These are phyloP conservation scores for Poeciliopsis occidentalis DNA, from an alignment of 2,113 vertebrate species.

Conservation along the genomic window DNA sequence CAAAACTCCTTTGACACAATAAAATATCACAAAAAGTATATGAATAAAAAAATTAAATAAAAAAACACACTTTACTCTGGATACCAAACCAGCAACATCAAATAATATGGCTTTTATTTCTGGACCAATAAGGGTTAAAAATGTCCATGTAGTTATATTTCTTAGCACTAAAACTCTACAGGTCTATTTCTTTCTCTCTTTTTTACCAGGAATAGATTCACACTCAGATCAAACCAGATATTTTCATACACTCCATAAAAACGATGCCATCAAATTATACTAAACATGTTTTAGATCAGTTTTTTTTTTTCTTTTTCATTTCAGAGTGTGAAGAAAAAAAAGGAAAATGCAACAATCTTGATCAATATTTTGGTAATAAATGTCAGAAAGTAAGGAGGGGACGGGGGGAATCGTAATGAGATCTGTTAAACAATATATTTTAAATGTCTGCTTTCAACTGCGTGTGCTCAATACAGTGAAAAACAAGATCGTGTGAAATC, in stretches of 20 bases:
- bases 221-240: not conserved
- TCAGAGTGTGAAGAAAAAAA: not conserved
- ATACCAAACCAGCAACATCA: not conserved
- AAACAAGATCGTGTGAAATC: not conserved
- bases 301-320: too few relatives aligned
- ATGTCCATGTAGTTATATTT: constrained; percentile 21
- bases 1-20: constrained; percentile 22
- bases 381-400: not conserved
- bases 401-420: too few relatives aligned
- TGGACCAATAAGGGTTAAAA: not conserved
- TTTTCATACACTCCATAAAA: not conserved
- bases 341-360: not conserved
- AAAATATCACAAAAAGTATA: constrained; percentile 20
- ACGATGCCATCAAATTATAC: too few relatives aligned
- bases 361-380: not conserved
- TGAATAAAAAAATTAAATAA: not conserved
- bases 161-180: not conserved
- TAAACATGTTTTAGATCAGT: too few relatives aligned
- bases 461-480: too few relatives aligned
- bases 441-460: too few relatives aligned
- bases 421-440: not conserved
- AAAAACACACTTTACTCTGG: not conserved
- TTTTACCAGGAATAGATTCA: not conserved
- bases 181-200: not conserved
- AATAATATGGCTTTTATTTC: constrained; percentile 1